Evolutionary conservation across 2,888 invertebrate species (phyloP), one percentile per base, ranked within the genome.

Genomic region (Fragum whitleyi): DNA sequence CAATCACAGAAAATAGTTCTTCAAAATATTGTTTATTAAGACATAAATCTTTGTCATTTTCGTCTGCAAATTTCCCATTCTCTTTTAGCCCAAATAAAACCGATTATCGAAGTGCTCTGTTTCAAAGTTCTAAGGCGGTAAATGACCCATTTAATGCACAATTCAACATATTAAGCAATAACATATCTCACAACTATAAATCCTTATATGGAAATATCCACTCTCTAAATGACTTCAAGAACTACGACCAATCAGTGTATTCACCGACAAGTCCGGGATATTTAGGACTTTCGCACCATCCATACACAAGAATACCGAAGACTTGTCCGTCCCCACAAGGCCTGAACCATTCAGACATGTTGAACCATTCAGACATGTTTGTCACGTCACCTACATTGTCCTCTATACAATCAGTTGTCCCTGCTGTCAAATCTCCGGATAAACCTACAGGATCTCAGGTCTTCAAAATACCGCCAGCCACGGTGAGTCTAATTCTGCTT

Each of bases 371-470:
- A 39, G 39, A 39, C 14, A 39, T 39, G 39, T 39, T 47, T 9
- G 14, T 47, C 19, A 47, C 47, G 16, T n/a, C 21, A 28, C 47
- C 69, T 0, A 53, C 16, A n/a, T 2, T 2, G n/a, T 69, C 69
- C 28, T 29, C 53, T 14, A 51, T 51, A 69, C 28, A 69, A 5
- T 51, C 53, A 3, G 9, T 23, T 16, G 53, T 69, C 2, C 69
- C 69, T 53, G n/a, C 69, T n/a, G 47, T 51, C 29, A 69, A 51
- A 53, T 69, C 53, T 51, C 69, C 69, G 11, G 65, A 42, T 42
- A 65, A 65, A 65, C 65, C 65, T 36, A 26, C 65, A 11, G 65
- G 65, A 42, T 65, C 65, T 21, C 39, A 32, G 16, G 23, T 65
- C 26, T 42, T 42, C 26, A 42, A 42, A 19, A 2, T 65, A 23